phyloP scores from a whole-genome alignment of 2,113 vertebrate genomes.

The Alethe castanea region DNA sequence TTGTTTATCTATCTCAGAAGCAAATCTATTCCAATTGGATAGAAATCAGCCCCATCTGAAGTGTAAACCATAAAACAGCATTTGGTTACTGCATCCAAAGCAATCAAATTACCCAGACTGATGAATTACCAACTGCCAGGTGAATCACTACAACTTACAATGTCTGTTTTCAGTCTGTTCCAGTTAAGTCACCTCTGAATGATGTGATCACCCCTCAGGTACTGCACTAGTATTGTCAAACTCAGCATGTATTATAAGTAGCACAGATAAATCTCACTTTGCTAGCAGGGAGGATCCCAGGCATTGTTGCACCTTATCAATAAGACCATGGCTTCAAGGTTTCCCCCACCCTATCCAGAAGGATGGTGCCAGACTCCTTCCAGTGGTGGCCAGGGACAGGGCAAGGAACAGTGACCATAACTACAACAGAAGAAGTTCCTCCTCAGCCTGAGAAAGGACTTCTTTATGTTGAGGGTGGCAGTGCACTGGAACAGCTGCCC shows the following conservation, averaged over 20 bases:
- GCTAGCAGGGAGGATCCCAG: neutral
- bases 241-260: neutral
- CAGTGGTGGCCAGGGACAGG: neutral
- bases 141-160: neutral
- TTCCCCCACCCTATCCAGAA: neutral
- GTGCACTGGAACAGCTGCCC: neutral
- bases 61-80: neutral
- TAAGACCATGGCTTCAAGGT: neutral
- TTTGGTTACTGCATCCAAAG: neutral
- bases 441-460: neutral
- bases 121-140: neutral
- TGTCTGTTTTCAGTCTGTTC: neutral
- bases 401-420: neutral
- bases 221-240: neutral
- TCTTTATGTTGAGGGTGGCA: neutral
- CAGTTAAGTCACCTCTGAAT: neutral
- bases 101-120: neutral
- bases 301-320: neutral
- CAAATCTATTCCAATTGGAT: neutral
- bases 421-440: neutral
- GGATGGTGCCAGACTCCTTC: neutral
- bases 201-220: neutral
- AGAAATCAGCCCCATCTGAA: neutral
- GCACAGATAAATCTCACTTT: neutral
- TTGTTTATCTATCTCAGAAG: neutral